A percentile compares a stretch with the other conserved stretches of the same genome.
phyloP scores from a whole-genome alignment of 2,888 invertebrate species.

The Drosophila cognata region DNA sequence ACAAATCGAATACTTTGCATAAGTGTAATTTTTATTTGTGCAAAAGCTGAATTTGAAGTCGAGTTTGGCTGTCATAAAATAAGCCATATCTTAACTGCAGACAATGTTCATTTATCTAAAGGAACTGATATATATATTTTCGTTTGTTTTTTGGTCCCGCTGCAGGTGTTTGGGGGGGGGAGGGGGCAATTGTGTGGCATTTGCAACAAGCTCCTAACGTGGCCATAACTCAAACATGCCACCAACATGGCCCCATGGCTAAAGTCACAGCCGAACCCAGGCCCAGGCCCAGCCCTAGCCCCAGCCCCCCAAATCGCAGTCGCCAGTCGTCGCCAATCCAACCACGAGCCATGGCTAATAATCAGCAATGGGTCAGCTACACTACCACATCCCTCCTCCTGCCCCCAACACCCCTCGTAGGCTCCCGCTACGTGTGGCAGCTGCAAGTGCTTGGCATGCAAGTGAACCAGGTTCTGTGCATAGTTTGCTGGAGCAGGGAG shows the following conservation, averaged over 20 bases:
- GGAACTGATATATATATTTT: constrained; percentile 3
- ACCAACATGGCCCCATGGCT: constrained; percentile 63
- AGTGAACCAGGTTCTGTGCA: constrained; percentile 40
- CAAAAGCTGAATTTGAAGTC: neutral
- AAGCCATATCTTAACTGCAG: neutral
- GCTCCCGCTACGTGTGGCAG: constrained; percentile 16
- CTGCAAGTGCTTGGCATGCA: constrained; percentile 62
- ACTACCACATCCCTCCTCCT: constrained; percentile 2
- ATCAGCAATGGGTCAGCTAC: constrained; percentile 60
- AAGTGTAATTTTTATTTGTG: neutral
- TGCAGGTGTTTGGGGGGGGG: neutral
- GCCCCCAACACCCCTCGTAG: neutral
- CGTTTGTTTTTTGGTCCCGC: neutral
- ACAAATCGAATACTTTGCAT: neutral
- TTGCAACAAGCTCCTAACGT: constrained; percentile 56
- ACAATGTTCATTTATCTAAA: constrained; percentile 9
- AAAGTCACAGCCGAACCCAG: neutral
- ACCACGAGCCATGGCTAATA: constrained; percentile 66
- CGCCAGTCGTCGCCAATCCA: constrained; percentile 2
- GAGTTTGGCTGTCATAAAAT: neutral
- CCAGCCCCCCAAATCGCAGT: constrained; percentile 26
- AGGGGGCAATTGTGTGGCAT: constrained; percentile 44
- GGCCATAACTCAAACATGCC: constrained; percentile 78
- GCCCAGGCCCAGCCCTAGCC: neutral
- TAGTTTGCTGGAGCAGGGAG: neutral